Evolutionary conservation across 92 coral and sea anemone genomes (phyloP), one percentile per base, ranked within the genome.

Genomic region (Porites lobata): DNA sequence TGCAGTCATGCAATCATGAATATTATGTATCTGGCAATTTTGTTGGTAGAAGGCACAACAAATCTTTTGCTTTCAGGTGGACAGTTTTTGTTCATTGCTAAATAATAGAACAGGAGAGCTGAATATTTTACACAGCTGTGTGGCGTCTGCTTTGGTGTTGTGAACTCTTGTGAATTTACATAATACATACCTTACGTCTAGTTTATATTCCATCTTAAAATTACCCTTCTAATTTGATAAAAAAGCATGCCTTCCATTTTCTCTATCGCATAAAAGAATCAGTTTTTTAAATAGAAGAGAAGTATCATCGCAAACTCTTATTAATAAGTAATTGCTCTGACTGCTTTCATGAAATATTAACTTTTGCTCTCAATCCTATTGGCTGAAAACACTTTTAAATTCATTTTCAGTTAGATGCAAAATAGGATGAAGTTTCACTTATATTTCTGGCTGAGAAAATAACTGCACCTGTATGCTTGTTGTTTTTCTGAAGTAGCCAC

Each of bases 401-500:
- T 88, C 87, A 87, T 86, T 87, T 87, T 92, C 91, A 85, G 94
- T 90, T 92, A 76, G 88, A 88, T 92, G 94, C 86, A 88, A 87
- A 84, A 62, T 70, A 90, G 88, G 76, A 29, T 69, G 75, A 18
- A 62, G 78, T 76, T 58, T 62, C 73, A 84, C 50, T 84, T 50
- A 75, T 70, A 64, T 69, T 22, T 74, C 50, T 52, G 59, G 72
- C 80, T n/a, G n/a, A 18, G 65, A 47, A 84, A 61, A 73, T 73
- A 21, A 63, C 52, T 21, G 80, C 80, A 73, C 81, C 87, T 82
- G 77, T 26, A 69, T 17, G 50, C 22, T 50, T 87, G 76, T 32
- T 79, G 51, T 64, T 70, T 77, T 77, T 71, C 20, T 79, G 73
- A 77, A 70, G 43, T 51, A 76, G 67, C 93, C 93, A 90, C 91